Evolutionary conservation across 2,888 invertebrate species (phyloP).

Genomic region (Gonocerus acuteangulatus): DNA sequence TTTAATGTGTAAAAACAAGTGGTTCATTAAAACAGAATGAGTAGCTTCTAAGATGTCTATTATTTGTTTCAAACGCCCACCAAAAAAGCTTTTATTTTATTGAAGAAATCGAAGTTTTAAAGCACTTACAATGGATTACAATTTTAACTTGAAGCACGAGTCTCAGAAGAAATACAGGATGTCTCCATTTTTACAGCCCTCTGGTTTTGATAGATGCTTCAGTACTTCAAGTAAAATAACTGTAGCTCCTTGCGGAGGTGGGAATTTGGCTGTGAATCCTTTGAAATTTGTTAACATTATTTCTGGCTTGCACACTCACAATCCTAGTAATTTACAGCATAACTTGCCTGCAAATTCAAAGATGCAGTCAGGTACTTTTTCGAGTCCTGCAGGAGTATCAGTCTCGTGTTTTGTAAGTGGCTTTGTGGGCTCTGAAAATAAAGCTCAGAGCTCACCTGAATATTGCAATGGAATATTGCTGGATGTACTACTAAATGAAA

Average conservation of each 20-base stretch:
- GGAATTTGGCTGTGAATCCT: background rate
- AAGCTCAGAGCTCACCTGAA: slow-evolving; percentile 22
- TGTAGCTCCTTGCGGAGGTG: background rate
- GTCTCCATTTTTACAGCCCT: background rate
- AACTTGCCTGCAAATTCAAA: background rate
- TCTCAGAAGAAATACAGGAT: background rate
- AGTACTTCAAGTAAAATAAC: background rate
- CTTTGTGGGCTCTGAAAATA: slow-evolving; percentile 35
- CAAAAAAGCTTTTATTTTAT: background rate
- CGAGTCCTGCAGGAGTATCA: background rate
- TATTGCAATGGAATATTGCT: slow-evolving; percentile 17
- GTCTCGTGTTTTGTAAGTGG: slow-evolving; percentile 33
- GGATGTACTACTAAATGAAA: slow-evolving; percentile 23
- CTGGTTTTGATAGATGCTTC: slow-evolving; percentile 7
- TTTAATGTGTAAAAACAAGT: slow-evolving; percentile 12
- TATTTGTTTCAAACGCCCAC: background rate
- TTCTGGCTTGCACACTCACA: background rate
- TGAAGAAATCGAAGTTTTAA: background rate
- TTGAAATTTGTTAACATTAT: background rate
- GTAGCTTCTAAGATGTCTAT: too few relatives aligned
- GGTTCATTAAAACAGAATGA: too few relatives aligned
- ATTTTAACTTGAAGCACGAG: slow-evolving; percentile 10
- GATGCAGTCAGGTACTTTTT: background rate
- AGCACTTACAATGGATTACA: slow-evolving; percentile 3
- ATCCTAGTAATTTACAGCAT: background rate